A percentile compares a stretch with the other conserved stretches of the same genome.
phyloP scores from a whole-genome alignment of 2,113 vertebrate species.

The Zingel zingel region DNA sequence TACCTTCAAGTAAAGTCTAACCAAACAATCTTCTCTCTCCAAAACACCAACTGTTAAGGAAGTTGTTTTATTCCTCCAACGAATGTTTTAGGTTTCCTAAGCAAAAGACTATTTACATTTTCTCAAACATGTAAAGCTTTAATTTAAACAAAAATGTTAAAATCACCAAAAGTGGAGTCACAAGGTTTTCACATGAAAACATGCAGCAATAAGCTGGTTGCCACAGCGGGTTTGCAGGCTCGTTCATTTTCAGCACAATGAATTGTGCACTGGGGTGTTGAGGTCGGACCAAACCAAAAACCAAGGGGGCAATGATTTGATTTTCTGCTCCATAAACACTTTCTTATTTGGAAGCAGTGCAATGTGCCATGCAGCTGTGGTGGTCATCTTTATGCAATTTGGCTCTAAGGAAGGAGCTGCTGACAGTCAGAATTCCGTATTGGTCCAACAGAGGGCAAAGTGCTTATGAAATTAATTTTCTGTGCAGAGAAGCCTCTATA shows the following conservation, averaged over 20 bases:
- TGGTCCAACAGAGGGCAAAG: conserved; percentile 62
- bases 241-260: conserved; percentile 77
- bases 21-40: conserved; percentile 1
- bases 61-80: not conserved
- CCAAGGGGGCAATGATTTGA: conserved; percentile 76
- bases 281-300: conserved; percentile 75
- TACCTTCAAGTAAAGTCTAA: too few relatives aligned
- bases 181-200: conserved; percentile 36
- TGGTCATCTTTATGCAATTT: conserved; percentile 76
- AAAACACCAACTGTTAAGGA: conserved; percentile 3
- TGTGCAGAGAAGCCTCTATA: conserved; percentile 50
- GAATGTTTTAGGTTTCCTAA: not conserved
- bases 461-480: conserved; percentile 73
- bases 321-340: conserved; percentile 83
- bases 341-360: conserved; percentile 75
- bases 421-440: conserved; percentile 63
- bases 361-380: conserved; percentile 65
- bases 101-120: not conserved
- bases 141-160: not conserved
- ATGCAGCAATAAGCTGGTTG: conserved; percentile 45
- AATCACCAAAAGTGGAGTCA: conserved; percentile 31
- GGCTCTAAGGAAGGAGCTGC: conserved; percentile 63
- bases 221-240: conserved; percentile 51
- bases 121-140: not conserved
- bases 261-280: conserved; percentile 71